Evolutionary conservation across 2,797 vertebrate species (phyloP).

Genomic region (Malacoraja senta): DNA sequence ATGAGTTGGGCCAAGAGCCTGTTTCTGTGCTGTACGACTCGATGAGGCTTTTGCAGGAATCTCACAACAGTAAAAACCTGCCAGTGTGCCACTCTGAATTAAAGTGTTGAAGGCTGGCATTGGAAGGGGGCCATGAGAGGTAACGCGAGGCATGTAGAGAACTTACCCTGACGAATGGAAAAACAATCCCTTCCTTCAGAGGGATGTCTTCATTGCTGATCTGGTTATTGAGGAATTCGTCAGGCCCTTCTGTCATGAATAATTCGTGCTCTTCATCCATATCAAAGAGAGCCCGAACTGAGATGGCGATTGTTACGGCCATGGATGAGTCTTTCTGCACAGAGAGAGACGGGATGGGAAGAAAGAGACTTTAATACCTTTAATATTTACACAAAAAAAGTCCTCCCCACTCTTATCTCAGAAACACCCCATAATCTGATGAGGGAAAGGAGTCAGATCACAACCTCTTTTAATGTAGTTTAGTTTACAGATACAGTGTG

Average conservation of each 20-base stretch:
- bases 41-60: background rate
- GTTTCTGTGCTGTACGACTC: too few species aligned
- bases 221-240: conserved; percentile 48
- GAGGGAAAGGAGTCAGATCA: background rate
- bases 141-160: too few species aligned
- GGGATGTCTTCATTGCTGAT: conserved; percentile 47
- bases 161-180: conserved; percentile 61
- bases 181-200: conserved; percentile 54
- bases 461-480: too few species aligned
- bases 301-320: conserved; percentile 63
- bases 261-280: conserved; percentile 50
- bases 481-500: too few species aligned
- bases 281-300: conserved; percentile 60
- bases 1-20: too few species aligned
- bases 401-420: background rate
- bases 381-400: background rate
- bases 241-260: conserved; percentile 49
- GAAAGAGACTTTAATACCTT: too few species aligned
- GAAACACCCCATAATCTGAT: background rate
- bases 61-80: background rate
- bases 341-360: too few species aligned
- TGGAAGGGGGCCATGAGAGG: background rate
- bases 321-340: conserved; percentile 56
- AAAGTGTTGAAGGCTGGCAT: background rate
- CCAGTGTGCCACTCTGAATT: background rate